These are phyloP conservation scores for Neomicropteryx cornuta DNA, from an alignment of 1,140 invertebrate genomes.

Conservation along the genomic window DNA sequence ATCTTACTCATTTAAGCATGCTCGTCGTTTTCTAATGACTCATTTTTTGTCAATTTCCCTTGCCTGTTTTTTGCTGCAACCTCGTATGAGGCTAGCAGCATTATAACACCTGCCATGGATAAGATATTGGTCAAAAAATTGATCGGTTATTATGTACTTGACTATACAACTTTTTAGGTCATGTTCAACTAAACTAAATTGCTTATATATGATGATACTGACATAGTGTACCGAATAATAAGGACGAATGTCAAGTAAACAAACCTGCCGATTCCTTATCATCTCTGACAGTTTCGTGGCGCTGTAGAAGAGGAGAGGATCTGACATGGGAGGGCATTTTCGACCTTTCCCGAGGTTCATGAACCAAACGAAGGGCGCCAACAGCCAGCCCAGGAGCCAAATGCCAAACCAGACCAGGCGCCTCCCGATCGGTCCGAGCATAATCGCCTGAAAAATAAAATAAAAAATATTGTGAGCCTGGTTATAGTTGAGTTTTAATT, in stretches of 20 bases:
- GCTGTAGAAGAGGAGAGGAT: constrained; percentile 45
- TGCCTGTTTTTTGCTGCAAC: too few relatives aligned
- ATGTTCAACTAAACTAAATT: too few relatives aligned
- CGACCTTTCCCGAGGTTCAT: constrained; percentile 32
- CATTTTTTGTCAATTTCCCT: too few relatives aligned
- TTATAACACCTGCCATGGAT: too few relatives aligned
- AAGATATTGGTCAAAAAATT: too few relatives aligned
- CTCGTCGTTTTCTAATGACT: too few relatives aligned
- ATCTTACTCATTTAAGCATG: too few relatives aligned
- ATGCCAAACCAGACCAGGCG: constrained; percentile 29
- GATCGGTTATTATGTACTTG: too few relatives aligned
- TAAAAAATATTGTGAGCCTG: neutral
- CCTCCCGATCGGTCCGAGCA: constrained; percentile 29
- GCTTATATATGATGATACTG: constrained; percentile 16
- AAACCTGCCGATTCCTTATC: constrained; percentile 49
- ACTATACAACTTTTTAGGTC: too few relatives aligned
- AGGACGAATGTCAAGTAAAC: constrained; percentile 10
- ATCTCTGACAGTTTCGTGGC: constrained; percentile 45
- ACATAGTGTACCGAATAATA: constrained; percentile 7
- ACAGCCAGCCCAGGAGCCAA: constrained; percentile 26
- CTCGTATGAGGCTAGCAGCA: too few relatives aligned
- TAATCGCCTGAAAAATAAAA: constrained; percentile 24
- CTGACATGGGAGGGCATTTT: constrained; percentile 44
- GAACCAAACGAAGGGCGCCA: constrained; percentile 28
- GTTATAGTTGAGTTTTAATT: too few relatives aligned